Evolutionary conservation across 2,888 invertebrate genomes (phyloP), one percentile per base, ranked within the genome.

Genomic region (Tholera decimalis): DNA sequence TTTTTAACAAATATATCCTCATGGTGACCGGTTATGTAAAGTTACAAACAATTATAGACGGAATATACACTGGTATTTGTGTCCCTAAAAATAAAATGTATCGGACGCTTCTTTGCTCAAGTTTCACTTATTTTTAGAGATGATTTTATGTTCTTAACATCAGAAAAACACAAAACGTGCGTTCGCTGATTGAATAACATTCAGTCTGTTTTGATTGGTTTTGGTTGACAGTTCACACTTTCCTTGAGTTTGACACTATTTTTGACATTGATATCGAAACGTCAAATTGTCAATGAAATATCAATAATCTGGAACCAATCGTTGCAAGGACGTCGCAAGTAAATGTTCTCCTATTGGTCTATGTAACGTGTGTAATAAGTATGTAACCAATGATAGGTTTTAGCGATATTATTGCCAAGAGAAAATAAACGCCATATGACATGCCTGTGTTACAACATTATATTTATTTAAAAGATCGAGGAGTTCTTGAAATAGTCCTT

Each of bases 1-100:
- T 88, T 89, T 93, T 93, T 73, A 94, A 78, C 72, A 93, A 87
- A 88, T 86, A 89, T 82, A 92, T 80, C 86, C 93, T 93, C 94
- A 94, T 94, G 81, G 73, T 91, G 79, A 81, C 87, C 85, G 88
- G 86, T 90, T 89, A 89, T 83, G 71, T 88, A 89, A 87, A 88
- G 79, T 69, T 39, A 56, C 72, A 20, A 55, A 63, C 44, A 62
- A 30, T 62, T 49, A 44, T 66, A 47, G 64, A 53, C 47, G 30
- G 20, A 57, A 57, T 58, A 44, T 26, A 59, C 35, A 54, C 57
- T 46, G 33, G 50, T 73, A 39, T 47, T 37, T 46, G 18, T 28
- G 13, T 15, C 33, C 6, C 47, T 20, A 22, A 0, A 55, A 35
- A 44, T 43, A 26, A 18, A 59, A 28, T 44, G 33, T 39, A 39